Percentiles rank a stretch among this genome's conserved stretches.
Conservation (phyloP, 2,113 vertebrate species). For the Salvator merianae region DNA sequence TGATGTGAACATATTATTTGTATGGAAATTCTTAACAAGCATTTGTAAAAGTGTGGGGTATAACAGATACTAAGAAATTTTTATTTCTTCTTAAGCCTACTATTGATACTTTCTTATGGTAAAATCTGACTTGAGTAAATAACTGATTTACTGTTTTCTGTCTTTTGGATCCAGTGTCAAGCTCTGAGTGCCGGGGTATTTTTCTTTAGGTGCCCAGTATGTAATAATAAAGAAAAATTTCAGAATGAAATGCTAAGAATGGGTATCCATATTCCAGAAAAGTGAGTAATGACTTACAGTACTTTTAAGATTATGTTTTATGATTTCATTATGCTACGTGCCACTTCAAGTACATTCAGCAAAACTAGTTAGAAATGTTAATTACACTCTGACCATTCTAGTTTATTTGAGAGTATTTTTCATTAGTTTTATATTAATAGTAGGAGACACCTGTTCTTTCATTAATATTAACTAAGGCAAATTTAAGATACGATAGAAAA, state of each 20-base stretch:
- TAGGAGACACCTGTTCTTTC: not conserved
- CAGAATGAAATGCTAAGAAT: slow-evolving; percentile 95
- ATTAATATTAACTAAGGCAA: not conserved
- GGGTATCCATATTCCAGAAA: slow-evolving; percentile 96
- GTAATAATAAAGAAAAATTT: slow-evolving; percentile 92
- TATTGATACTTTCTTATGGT: not conserved
- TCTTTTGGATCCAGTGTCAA: slow-evolving; percentile 79
- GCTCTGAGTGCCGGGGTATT: slow-evolving; percentile 93
- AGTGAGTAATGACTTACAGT: slow-evolving; percentile 74
- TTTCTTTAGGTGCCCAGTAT: slow-evolving; percentile 96
- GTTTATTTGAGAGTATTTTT: not conserved
- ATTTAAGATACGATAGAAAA: not conserved
- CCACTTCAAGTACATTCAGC: not conserved
- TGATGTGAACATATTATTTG: not conserved
- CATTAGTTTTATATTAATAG: not conserved
- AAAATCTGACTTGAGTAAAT: slow-evolving; percentile 2
- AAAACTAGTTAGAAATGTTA: not conserved
- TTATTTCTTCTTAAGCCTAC: not conserved
- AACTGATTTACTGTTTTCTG: slow-evolving; percentile 32
- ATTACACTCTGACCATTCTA: slow-evolving; percentile 16
- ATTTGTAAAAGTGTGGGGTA: not conserved
- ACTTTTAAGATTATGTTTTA: not conserved
- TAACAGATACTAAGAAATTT: not conserved
- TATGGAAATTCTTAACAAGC: not conserved
- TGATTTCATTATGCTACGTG: not conserved